A percentile compares a stretch with the other conserved stretches of the same genome.
Evolutionary conservation across 2,797 vertebrate genomes (phyloP).

Genomic region (Pterois miles): DNA sequence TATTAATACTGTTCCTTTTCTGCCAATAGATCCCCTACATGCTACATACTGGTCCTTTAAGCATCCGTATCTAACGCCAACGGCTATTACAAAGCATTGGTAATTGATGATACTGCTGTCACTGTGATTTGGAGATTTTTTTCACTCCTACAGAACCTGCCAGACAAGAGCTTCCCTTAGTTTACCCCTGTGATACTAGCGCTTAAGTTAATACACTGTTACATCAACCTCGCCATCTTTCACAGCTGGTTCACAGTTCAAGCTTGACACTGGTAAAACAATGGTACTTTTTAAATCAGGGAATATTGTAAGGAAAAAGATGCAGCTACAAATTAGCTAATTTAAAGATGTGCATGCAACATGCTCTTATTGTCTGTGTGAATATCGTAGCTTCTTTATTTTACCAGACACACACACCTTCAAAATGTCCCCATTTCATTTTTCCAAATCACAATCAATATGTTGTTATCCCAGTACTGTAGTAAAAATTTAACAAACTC

Average conservation of each 20-base stretch:
- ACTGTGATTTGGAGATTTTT: neutral
- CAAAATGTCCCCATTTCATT: neutral
- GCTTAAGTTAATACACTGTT: slow-evolving; percentile 16
- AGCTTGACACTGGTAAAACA: neutral
- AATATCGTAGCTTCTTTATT: neutral
- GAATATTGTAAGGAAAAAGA: neutral
- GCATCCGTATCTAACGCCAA: too few relatives aligned
- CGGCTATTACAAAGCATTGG: too few relatives aligned
- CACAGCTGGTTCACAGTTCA: slow-evolving; percentile 16
- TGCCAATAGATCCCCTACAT: too few relatives aligned
- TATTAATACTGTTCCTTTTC: too few relatives aligned
- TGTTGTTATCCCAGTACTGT: neutral
- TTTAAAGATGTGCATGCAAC: neutral
- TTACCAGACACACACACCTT: neutral
- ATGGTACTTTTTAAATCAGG: neutral
- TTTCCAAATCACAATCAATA: slow-evolving; percentile 42
- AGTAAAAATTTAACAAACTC: neutral
- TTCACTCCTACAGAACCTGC: neutral
- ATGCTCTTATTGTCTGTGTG: neutral
- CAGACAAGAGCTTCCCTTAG: neutral
- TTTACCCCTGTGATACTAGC: slow-evolving; percentile 6
- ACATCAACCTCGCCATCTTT: slow-evolving; percentile 12
- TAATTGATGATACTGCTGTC: too few relatives aligned
- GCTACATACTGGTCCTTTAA: too few relatives aligned
- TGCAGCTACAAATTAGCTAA: neutral